Percentiles rank a stretch among this genome's conserved stretches.
Evolutionary conservation across 1,140 invertebrate species (phyloP).

Genomic region (Tetramorium alpestre): DNA sequence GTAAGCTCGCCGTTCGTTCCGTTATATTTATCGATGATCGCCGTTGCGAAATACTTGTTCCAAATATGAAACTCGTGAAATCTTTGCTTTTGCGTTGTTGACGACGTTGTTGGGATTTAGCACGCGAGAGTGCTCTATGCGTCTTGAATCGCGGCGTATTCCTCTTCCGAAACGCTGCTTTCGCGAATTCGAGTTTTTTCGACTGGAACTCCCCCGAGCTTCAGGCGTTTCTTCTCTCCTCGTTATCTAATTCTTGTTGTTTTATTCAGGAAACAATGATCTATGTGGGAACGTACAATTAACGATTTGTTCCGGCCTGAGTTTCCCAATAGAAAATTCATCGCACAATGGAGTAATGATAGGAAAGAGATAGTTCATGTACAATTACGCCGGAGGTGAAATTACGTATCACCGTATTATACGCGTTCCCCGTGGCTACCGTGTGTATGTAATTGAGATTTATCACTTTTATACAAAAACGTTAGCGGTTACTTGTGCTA

Average conservation of each 20-base stretch:
- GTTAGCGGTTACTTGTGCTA: neutral
- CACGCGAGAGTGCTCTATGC: neutral
- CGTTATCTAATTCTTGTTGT: slow-evolving; percentile 5
- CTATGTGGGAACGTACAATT: slow-evolving; percentile 2
- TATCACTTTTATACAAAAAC: slow-evolving; percentile 19
- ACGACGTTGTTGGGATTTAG: neutral
- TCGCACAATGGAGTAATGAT: neutral
- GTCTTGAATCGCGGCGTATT: neutral
- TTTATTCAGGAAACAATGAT: slow-evolving; percentile 27
- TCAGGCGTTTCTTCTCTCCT: neutral
- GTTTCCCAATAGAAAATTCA: slow-evolving; percentile 29
- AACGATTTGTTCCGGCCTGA: slow-evolving; percentile 15
- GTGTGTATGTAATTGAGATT: slow-evolving; percentile 16
- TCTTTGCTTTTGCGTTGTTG: neutral
- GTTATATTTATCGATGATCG: neutral
- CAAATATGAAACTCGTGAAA: neutral
- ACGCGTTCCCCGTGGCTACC: neutral
- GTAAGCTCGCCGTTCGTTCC: neutral
- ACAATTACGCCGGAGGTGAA: neutral
- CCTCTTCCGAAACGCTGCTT: neutral
- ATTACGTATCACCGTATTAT: slow-evolving; percentile 3
- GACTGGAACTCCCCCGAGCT: no score
- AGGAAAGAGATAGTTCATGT: neutral
- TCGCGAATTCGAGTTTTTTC: neutral
- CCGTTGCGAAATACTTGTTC: neutral